These are phyloP conservation scores for Bhutanitis thaidina DNA, from an alignment of 2,888 invertebrate genomes.

Conservation along the genomic window DNA sequence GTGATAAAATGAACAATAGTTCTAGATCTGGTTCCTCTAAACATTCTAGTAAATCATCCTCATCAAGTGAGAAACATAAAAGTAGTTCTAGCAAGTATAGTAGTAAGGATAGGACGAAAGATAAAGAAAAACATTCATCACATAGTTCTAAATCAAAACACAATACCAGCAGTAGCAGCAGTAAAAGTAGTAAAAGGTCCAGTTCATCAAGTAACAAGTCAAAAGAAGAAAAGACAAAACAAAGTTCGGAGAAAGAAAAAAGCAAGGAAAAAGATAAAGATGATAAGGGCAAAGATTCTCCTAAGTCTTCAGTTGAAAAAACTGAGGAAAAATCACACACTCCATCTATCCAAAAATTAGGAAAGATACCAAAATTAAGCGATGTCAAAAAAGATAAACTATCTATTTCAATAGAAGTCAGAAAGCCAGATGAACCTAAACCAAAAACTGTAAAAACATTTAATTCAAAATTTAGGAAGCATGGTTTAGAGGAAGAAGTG, in stretches of 20 bases:
- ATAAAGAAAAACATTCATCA: conserved; percentile 50
- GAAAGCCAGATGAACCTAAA: conserved; percentile 85
- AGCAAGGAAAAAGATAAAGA: conserved; percentile 49
- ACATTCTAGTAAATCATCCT: conserved; percentile 62
- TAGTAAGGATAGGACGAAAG: conserved; percentile 57
- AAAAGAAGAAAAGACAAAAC: conserved; percentile 50
- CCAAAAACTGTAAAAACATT: conserved; percentile 96
- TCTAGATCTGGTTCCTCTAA: conserved; percentile 49
- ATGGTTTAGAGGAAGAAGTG: conserved; percentile 92
- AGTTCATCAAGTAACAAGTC: conserved; percentile 53
- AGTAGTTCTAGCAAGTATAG: conserved; percentile 39
- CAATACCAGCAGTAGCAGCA: conserved; percentile 51
- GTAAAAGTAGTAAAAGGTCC: conserved; percentile 38
- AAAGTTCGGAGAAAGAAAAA: conserved; percentile 49
- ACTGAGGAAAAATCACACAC: conserved; percentile 83
- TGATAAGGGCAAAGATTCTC: conserved; percentile 33
- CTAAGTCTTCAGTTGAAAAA: conserved; percentile 77
- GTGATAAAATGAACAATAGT: conserved; percentile 39
- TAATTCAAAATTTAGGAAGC: conserved; percentile 94
- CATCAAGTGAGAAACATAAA: conserved; percentile 64
- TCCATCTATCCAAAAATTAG: conserved; percentile 85
- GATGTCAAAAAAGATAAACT: conserved; percentile 83
- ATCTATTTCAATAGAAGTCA: conserved; percentile 89
- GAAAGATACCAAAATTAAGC: conserved; percentile 88
- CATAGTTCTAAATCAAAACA: conserved; percentile 61